These are phyloP conservation scores for Chondrosia reniformis DNA, from an alignment of 37 sponge, comb jelly and placozoan species.

Conservation along the genomic window DNA sequence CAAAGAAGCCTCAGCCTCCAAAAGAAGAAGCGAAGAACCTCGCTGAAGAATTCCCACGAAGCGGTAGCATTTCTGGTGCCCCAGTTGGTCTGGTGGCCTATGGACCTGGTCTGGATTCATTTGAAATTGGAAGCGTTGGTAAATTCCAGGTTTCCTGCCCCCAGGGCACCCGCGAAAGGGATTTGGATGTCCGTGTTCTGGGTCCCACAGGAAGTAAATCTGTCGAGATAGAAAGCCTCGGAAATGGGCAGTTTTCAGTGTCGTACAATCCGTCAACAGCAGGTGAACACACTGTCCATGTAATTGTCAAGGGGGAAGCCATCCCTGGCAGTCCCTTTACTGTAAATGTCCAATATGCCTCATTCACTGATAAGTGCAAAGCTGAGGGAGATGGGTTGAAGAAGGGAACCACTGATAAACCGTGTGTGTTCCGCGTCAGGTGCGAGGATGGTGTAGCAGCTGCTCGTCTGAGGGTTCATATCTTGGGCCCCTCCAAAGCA, in stretches of 20 bases:
- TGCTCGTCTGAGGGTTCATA: constrained; percentile 70
- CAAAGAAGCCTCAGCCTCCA: constrained; percentile 29
- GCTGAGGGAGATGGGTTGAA: constrained; percentile 74
- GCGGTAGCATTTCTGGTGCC: constrained; percentile 4
- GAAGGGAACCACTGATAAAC: constrained; percentile 59
- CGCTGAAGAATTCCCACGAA: not conserved
- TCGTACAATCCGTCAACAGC: constrained; percentile 65
- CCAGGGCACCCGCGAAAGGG: constrained; percentile 37
- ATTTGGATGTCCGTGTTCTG: constrained; percentile 49
- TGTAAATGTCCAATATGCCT: constrained; percentile 67
- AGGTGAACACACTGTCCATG: constrained; percentile 65
- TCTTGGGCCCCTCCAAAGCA: constrained; percentile 82
- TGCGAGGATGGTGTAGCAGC: constrained; percentile 59
- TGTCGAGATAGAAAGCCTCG: constrained; percentile 57
- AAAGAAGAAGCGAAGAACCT: not conserved
- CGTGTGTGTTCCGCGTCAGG: constrained; percentile 52
- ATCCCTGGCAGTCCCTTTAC: constrained; percentile 76
- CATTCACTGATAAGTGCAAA: constrained; percentile 77
- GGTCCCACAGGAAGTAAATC: constrained; percentile 75
- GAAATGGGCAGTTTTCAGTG: constrained; percentile 73
- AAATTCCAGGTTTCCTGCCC: constrained; percentile 71
- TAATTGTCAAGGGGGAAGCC: constrained; percentile 70
- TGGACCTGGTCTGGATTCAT: constrained; percentile 72
- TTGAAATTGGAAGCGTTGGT: constrained; percentile 67
- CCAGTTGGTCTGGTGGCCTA: constrained; percentile 48